Conservation (phyloP, 92 coral and sea anemone genomes). For the Heliopora coerulea region DNA sequence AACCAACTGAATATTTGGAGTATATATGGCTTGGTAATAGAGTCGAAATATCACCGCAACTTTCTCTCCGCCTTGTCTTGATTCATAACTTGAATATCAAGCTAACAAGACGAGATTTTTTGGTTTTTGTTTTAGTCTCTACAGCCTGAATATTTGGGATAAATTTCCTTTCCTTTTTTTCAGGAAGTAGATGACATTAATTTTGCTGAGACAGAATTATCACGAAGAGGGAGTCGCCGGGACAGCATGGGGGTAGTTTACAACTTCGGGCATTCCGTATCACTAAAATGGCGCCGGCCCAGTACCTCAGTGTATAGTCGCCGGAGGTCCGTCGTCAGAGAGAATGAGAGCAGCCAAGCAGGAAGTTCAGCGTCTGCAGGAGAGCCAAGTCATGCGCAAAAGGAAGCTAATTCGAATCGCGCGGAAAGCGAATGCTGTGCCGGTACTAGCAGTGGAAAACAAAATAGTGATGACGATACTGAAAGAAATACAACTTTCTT, state of each 20-base stretch:
- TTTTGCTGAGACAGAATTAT: background rate
- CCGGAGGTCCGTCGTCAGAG: background rate
- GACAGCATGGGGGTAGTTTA: constrained; percentile 6
- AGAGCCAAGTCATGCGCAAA: background rate
- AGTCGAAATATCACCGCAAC: too few species aligned
- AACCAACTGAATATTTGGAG: too few species aligned
- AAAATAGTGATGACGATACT: background rate
- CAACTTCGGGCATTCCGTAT: background rate
- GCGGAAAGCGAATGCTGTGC: background rate
- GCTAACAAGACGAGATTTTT: too few species aligned
- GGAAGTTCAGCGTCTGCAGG: background rate
- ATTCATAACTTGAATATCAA: too few species aligned
- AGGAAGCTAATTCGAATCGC: background rate
- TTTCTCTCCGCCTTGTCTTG: too few species aligned
- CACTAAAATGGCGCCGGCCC: background rate
- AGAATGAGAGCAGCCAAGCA: background rate
- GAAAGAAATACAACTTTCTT: background rate
- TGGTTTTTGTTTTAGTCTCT: too few species aligned
- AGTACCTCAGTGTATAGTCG: background rate
- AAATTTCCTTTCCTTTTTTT: background rate
- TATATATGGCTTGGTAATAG: too few species aligned
- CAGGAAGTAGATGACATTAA: constrained; percentile 12
- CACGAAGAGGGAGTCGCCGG: constrained; percentile 1
- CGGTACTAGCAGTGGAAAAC: background rate
- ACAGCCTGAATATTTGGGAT: background rate